phyloP scores from a whole-genome alignment of 1,140 invertebrate genomes.

The Neelides sp. region DNA sequence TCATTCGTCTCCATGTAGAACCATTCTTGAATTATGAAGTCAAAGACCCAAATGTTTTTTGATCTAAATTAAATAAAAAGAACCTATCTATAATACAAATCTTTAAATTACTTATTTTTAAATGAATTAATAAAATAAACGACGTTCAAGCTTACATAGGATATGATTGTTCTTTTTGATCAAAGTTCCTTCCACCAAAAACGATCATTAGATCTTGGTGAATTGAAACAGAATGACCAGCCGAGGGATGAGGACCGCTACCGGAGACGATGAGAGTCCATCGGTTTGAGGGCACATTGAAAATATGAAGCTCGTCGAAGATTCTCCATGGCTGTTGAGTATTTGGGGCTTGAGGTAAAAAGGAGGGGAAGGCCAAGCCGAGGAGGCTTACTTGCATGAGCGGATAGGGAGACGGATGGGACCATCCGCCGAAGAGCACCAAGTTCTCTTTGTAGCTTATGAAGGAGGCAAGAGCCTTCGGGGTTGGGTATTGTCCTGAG shows the following conservation, averaged over 20 bases:
- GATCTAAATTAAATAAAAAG: slow-evolving; percentile 41
- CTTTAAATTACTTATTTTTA: not conserved
- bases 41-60: slow-evolving; percentile 80
- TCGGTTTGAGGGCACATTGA: slow-evolving; percentile 65
- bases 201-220: slow-evolving; percentile 76
- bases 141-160: slow-evolving; percentile 13
- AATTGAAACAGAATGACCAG: slow-evolving; percentile 76
- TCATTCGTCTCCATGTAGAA: slow-evolving; percentile 50
- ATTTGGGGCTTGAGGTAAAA: not conserved
- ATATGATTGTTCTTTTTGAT: slow-evolving; percentile 25
- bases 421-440: slow-evolving; percentile 90
- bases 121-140: not conserved
- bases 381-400: slow-evolving; percentile 56
- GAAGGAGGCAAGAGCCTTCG: slow-evolving; percentile 87
- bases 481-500: slow-evolving; percentile 81
- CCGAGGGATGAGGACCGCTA: slow-evolving; percentile 58
- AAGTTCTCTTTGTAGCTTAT: slow-evolving; percentile 69
- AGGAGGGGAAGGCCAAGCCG: not conserved
- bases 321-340: slow-evolving; percentile 50
- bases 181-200: slow-evolving; percentile 55
- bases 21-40: slow-evolving; percentile 65
- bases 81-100: not conserved
- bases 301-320: slow-evolving; percentile 86
- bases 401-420: slow-evolving; percentile 74
- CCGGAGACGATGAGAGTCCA: slow-evolving; percentile 62